Percentiles rank a stretch among this genome's conserved stretches.
These are phyloP conservation scores for Pteria penguin DNA, from an alignment of 2,888 invertebrate genomes.

Conservation along the genomic window DNA sequence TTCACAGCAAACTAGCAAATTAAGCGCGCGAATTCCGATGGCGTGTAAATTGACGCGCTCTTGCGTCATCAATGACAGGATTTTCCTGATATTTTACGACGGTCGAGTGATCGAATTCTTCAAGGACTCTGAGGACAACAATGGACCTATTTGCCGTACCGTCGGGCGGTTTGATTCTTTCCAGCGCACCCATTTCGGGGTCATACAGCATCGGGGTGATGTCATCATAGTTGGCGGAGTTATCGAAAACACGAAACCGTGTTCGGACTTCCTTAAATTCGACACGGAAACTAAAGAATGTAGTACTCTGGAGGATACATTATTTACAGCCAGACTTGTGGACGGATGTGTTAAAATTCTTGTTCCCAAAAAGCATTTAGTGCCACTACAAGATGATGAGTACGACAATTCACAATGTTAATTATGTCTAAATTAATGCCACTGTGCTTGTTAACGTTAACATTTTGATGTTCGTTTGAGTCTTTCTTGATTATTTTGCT, in stretches of 20 bases:
- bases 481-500: too few relatives aligned
- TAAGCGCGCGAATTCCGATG: constrained; percentile 59
- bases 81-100: constrained; percentile 68
- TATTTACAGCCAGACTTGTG: constrained; percentile 65
- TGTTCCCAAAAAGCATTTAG: constrained; percentile 58
- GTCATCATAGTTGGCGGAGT: constrained; percentile 63
- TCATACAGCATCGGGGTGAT: constrained; percentile 65
- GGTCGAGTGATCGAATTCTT: constrained; percentile 67
- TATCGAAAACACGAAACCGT: constrained; percentile 63
- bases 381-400: constrained; percentile 1
- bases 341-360: constrained; percentile 71
- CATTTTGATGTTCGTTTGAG: too few relatives aligned
- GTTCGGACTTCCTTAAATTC: constrained; percentile 65
- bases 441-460: too few relatives aligned
- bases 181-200: constrained; percentile 70
- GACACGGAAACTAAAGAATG: constrained; percentile 60
- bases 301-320: constrained; percentile 56
- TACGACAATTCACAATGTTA: background rate
- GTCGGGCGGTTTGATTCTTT: constrained; percentile 66
- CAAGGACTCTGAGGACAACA: constrained; percentile 38
- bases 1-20: constrained; percentile 56
- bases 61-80: constrained; percentile 63
- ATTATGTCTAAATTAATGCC: too few relatives aligned
- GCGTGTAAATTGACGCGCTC: constrained; percentile 69
- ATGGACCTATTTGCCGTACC: constrained; percentile 48